These are phyloP conservation scores for Heliornis fulica DNA, from an alignment of 2,113 vertebrate genomes.

Conservation along the genomic window DNA sequence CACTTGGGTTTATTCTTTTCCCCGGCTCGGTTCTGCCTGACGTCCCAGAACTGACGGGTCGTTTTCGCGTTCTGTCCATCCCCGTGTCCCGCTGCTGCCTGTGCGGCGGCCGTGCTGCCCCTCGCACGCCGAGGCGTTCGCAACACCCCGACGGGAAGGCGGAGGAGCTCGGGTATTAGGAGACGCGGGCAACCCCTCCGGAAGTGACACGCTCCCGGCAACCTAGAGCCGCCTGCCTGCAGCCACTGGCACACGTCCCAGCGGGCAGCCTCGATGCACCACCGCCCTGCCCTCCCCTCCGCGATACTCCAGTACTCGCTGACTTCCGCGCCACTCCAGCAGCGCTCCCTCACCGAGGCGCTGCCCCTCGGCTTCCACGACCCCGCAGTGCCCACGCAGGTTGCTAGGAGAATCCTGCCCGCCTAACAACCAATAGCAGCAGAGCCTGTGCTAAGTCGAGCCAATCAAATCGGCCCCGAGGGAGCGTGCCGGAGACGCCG, in stretches of 20 bases:
- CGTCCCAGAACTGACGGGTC: fast-evolving
- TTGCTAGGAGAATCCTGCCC: fast-evolving
- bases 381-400: fast-evolving
- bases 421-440: background rate
- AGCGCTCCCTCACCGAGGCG: too few relatives aligned
- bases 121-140: fast-evolving
- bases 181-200: too few relatives aligned
- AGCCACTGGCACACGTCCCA: background rate
- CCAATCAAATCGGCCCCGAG: background rate
- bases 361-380: fast-evolving
- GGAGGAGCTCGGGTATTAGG: too few relatives aligned
- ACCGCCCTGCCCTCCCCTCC: fast-evolving
- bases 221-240: too few relatives aligned
- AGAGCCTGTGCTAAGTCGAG: too few relatives aligned
- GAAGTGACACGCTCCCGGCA: too few relatives aligned
- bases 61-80: fast-evolving
- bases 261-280: fast-evolving
- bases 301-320: background rate
- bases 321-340: too few relatives aligned
- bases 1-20: too few relatives aligned
- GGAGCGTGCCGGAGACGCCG: fast-evolving
- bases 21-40: too few relatives aligned
- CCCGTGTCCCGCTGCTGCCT: too few relatives aligned
- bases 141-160: background rate
- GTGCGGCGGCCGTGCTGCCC: background rate